phyloP scores from a whole-genome alignment of 1,140 invertebrate species.

The Monomorium pharaonis region DNA sequence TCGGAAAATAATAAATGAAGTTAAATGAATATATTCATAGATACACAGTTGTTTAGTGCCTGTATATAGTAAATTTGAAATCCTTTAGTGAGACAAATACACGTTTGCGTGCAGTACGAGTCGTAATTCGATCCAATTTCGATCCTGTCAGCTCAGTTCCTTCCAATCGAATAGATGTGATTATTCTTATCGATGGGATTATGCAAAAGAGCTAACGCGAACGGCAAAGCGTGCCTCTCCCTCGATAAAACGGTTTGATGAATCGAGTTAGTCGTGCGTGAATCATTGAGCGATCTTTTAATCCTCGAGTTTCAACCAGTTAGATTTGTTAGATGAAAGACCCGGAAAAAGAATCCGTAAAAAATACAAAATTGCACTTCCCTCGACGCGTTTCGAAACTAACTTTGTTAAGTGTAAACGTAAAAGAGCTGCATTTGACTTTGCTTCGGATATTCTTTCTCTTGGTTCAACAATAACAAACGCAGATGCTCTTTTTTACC shows the following conservation, averaged over 20 bases:
- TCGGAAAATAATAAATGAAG: neutral
- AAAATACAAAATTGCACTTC: conserved; percentile 17
- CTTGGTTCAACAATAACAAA: conserved; percentile 9
- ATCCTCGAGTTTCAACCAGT: neutral
- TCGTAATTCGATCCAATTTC: conserved; percentile 21
- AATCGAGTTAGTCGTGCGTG: conserved; percentile 43
- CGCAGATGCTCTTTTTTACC: conserved; percentile 32
- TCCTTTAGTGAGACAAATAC: neutral
- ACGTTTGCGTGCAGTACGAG: neutral
- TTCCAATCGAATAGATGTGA: conserved; percentile 16
- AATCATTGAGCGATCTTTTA: conserved; percentile 35
- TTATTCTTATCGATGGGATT: conserved; percentile 43
- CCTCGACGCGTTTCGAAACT: neutral
- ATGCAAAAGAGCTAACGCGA: conserved; percentile 39
- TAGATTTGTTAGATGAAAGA: no score
- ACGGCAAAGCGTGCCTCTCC: neutral
- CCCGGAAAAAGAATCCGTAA: neutral
- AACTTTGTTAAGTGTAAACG: conserved; percentile 1
- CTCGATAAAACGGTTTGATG: conserved; percentile 27
- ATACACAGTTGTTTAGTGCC: neutral
- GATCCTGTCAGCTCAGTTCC: neutral
- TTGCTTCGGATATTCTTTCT: neutral
- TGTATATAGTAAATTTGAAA: neutral
- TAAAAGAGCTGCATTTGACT: conserved; percentile 3
- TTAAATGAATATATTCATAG: neutral